Conservation (phyloP, 2,797 vertebrate genomes). For the Siniperca obscura region DNA sequence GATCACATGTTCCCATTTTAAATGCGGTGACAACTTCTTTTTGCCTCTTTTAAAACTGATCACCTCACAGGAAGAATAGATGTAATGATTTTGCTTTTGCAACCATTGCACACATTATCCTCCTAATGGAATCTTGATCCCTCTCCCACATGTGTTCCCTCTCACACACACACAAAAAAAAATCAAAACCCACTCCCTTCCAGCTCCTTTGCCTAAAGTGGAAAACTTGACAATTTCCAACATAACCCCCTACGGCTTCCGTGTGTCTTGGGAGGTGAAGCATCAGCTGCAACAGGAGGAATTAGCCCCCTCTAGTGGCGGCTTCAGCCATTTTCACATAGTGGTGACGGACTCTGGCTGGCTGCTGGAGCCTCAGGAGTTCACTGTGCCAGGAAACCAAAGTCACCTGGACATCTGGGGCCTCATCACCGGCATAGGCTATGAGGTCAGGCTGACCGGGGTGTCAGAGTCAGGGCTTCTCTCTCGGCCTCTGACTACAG, state of each 20-base stretch:
- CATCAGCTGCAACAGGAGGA: slow-evolving; percentile 80
- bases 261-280: slow-evolving; percentile 89
- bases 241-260: slow-evolving; percentile 94
- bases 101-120: slow-evolving; percentile 77
- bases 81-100: slow-evolving; percentile 76
- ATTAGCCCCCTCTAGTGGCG: slow-evolving; percentile 70
- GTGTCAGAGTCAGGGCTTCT: slow-evolving; percentile 90
- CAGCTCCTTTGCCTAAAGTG: slow-evolving; percentile 94
- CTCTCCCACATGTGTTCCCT: slow-evolving; percentile 52
- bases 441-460: slow-evolving; percentile 95
- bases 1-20: neutral
- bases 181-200: slow-evolving; percentile 63
- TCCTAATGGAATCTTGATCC: slow-evolving; percentile 76
- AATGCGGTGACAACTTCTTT: neutral
- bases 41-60: neutral
- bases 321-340: slow-evolving; percentile 92
- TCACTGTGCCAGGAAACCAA: slow-evolving; percentile 91
- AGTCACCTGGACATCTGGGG: slow-evolving; percentile 92
- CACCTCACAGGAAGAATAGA: slow-evolving; percentile 29
- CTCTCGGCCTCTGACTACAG: slow-evolving; percentile 92
- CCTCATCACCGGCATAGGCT: slow-evolving; percentile 98
- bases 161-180: neutral
- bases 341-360: slow-evolving; percentile 95
- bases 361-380: slow-evolving; percentile 95
- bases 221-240: slow-evolving; percentile 95